A percentile compares a stretch with the other conserved stretches of the same genome.
Evolutionary conservation across 1,140 invertebrate genomes (phyloP).

Genomic region (Acromyrmex heyeri): DNA sequence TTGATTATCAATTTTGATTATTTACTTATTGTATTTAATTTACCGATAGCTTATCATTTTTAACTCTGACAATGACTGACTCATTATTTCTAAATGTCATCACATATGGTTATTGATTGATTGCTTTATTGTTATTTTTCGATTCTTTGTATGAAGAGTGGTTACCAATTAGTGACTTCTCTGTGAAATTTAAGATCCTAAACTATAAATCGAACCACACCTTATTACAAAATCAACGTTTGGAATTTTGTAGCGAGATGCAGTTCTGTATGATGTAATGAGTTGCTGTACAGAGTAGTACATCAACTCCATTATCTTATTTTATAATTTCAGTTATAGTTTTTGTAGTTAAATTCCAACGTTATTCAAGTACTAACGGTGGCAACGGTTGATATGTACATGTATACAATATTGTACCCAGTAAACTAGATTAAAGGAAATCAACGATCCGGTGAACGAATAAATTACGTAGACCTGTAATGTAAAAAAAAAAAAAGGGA

Average conservation of each 20-base stretch:
- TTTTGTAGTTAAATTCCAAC: background rate
- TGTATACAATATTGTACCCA: slow-evolving; percentile 33
- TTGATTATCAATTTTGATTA: background rate
- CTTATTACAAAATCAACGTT: background rate
- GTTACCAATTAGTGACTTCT: background rate
- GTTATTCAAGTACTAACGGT: slow-evolving; percentile 47
- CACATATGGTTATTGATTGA: background rate
- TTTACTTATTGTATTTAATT: background rate
- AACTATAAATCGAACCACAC: background rate
- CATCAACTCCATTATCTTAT: background rate
- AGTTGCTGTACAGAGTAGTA: background rate
- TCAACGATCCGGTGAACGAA: slow-evolving; percentile 13
- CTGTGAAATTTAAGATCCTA: background rate
- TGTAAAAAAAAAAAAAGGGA: background rate
- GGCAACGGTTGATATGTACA: background rate
- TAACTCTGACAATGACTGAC: background rate
- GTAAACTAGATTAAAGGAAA: slow-evolving; percentile 73
- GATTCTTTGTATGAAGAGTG: background rate
- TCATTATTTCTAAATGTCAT: background rate
- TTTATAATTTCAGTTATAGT: background rate
- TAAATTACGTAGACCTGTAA: background rate
- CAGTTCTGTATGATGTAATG: background rate
- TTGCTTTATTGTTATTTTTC: background rate
- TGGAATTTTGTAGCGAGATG: background rate
- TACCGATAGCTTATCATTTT: background rate